A percentile compares a stretch with the other conserved stretches of the same genome.
phyloP scores from a whole-genome alignment of 2,113 vertebrate species.

The Eubucco bourcierii region DNA sequence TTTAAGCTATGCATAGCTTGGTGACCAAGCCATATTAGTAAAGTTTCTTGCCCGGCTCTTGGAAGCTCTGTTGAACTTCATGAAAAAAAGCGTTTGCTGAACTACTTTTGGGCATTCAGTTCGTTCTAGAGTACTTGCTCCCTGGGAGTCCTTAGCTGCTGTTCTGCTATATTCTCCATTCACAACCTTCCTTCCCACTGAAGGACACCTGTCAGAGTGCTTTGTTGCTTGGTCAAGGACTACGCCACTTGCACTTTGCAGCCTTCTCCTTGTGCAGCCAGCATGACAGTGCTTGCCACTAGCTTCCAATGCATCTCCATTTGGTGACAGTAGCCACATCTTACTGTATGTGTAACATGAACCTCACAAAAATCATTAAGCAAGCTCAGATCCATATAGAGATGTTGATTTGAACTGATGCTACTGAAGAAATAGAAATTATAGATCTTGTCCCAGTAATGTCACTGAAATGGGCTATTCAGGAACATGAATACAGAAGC shows the following conservation, averaged over 20 bases:
- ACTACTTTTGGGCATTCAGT: neutral
- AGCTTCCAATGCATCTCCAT: neutral
- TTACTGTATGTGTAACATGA: neutral
- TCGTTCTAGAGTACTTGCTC: neutral
- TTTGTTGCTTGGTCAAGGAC: neutral
- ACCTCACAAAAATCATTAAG: neutral
- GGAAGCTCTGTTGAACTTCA: neutral
- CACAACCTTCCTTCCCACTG: neutral
- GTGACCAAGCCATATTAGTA: neutral
- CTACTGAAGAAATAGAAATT: neutral
- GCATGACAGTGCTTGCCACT: neutral
- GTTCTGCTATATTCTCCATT: neutral
- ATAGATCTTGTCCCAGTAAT: neutral
- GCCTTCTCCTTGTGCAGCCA: neutral
- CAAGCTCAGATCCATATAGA: neutral
- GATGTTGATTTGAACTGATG: neutral
- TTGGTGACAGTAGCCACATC: neutral
- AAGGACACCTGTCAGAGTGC: neutral
- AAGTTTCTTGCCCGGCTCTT: neutral
- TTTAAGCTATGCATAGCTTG: neutral
- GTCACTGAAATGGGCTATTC: constrained; percentile 1
- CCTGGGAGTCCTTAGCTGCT: neutral
- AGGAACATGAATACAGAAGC: neutral
- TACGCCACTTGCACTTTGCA: neutral
- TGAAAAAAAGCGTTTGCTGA: neutral